A percentile compares a stretch with the other conserved stretches of the same genome.
phyloP scores from a whole-genome alignment of 2,888 invertebrate species.

The Diarsia mendica region DNA sequence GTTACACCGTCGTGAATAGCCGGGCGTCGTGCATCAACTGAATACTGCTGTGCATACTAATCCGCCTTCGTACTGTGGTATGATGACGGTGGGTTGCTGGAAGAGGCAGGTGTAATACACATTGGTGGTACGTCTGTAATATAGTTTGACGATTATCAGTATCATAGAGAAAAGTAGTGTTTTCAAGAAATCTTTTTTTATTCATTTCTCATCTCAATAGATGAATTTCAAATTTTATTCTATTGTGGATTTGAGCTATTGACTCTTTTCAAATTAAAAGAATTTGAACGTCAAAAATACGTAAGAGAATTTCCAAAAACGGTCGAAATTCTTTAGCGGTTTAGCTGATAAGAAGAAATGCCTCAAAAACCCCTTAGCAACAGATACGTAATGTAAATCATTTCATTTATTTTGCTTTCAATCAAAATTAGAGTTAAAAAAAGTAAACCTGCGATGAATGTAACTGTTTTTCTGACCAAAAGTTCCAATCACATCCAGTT shows the following conservation, averaged over 20 bases:
- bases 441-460: neutral
- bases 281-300: neutral
- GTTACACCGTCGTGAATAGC: slow-evolving; percentile 69
- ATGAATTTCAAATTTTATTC: neutral
- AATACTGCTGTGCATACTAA: slow-evolving; percentile 77
- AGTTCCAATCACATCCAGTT: slow-evolving; percentile 35
- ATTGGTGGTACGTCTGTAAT: neutral
- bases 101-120: slow-evolving; percentile 15
- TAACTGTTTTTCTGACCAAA: neutral
- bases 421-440: neutral
- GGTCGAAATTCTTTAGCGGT: neutral
- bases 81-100: slow-evolving; percentile 31
- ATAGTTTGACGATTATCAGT: neutral
- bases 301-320: neutral
- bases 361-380: neutral
- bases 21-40: slow-evolving; percentile 74
- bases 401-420: neutral
- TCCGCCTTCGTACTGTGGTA: slow-evolving; percentile 53
- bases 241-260: neutral
- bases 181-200: neutral
- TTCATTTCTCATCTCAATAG: too few relatives aligned
- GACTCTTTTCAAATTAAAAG: neutral
- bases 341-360: neutral
- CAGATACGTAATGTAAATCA: neutral
- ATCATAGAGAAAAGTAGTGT: neutral